Percentiles rank a stretch among this genome's conserved stretches.
phyloP scores from a whole-genome alignment of 2,888 invertebrate species.

The Sericinus montela region DNA sequence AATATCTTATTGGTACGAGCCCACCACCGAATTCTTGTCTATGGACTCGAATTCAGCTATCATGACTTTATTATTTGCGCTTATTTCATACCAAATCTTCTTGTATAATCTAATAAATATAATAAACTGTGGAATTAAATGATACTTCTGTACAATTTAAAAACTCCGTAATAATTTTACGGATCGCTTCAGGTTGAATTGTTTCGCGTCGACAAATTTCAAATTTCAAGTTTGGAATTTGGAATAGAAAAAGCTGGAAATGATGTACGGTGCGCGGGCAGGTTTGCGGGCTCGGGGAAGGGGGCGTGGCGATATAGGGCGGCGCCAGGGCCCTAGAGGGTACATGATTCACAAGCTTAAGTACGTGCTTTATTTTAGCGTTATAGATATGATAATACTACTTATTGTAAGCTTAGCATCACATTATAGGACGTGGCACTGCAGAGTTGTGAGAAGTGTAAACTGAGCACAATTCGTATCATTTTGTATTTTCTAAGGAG shows the following conservation, averaged over 20 bases:
- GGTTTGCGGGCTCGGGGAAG: constrained; percentile 38
- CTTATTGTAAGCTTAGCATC: not conserved
- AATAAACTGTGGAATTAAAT: constrained; percentile 12
- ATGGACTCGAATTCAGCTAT: no score
- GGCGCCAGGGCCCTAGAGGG: constrained; percentile 32
- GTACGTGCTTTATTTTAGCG: constrained; percentile 37
- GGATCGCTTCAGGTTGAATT: constrained; percentile 39
- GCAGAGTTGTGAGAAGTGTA: no score
- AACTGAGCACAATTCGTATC: no score
- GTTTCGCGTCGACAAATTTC: constrained; percentile 54
- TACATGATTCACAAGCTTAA: constrained; percentile 21
- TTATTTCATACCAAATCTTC: no score
- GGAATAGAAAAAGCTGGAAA: constrained; percentile 52
- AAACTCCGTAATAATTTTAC: constrained; percentile 9
- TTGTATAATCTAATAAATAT: no score
- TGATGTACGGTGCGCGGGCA: constrained; percentile 33
- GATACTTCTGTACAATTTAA: constrained; percentile 5
- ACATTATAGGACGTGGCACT: no score
- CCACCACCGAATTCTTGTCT: no score
- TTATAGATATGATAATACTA: constrained; percentile 22
- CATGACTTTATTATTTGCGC: no score
- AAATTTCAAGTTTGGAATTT: constrained; percentile 58
- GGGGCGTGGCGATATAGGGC: constrained; percentile 52
- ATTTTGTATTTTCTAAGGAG: no score
- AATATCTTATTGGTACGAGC: no score